Evolutionary conservation across 2,113 vertebrate species (phyloP), one percentile per base, ranked within the genome.

Genomic region (Monopterus albus): DNA sequence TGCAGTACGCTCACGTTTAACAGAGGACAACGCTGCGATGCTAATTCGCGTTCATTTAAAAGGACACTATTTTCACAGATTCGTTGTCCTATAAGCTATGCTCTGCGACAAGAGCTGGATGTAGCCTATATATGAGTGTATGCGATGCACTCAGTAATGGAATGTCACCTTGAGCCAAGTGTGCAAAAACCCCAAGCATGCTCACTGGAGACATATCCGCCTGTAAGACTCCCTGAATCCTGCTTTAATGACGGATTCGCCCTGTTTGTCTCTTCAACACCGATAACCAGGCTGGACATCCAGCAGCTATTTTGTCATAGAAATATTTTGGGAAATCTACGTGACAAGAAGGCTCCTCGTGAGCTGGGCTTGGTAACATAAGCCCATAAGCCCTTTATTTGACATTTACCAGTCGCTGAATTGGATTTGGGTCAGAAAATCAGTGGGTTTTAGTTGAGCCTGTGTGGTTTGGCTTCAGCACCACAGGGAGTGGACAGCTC

Each of bases 111-210:
- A 55, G 65, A 73, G 57, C 77, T 25, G 53, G 70, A 67, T 74
- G 45, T 56, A 33, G 46, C 36, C 28, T 4, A 8, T 12, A 51
- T 18, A 35, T 25, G 38, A 39, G 39, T 50, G 57, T 21, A 20
- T 21, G 78, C 29, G 70, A 70, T 82, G 83, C 82, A 75, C 81
- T 79, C 85, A 82, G 82, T 83, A 85, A 88, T 72, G 90, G 90
- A 93, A 93, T 92, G 92, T 93, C 91, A 93, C 91, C 90, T 91
- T 91, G 92, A 93, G 89, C 91, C 87, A 88, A 91, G 84, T 85
- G 88, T 84, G 89, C 86, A 61, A 83, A 80, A 88, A 88, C 84
- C 81, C 86, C 78, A 75, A 90, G 89, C 88, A 83, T 81, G 85
- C 87, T 88, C 88, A 62, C 72, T 84, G 78, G 79, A 91, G 87